Conservation (phyloP, 2,888 invertebrate genomes). For the Anthrax anthrax region DNA sequence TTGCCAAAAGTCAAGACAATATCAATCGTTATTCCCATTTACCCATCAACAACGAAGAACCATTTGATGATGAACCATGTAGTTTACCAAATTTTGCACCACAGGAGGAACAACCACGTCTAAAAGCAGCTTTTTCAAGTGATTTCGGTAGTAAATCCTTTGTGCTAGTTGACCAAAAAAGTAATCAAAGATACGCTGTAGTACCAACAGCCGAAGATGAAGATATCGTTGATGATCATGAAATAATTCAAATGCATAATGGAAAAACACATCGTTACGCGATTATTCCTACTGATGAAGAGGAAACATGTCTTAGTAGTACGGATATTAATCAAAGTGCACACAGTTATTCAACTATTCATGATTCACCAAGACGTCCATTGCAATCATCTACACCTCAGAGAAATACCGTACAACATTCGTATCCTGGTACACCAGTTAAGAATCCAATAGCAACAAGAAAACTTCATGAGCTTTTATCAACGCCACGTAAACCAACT, state of each 20-base stretch:
- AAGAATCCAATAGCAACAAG: constrained; percentile 58
- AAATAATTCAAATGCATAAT: constrained; percentile 35
- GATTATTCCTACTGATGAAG: constrained; percentile 43
- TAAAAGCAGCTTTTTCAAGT: constrained; percentile 33
- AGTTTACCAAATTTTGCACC: constrained; percentile 25
- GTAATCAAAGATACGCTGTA: constrained; percentile 45
- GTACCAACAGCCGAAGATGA: constrained; percentile 50
- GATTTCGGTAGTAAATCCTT: constrained; percentile 34
- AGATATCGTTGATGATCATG: constrained; percentile 33
- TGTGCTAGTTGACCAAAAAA: constrained; percentile 39
- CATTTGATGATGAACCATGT: constrained; percentile 25
- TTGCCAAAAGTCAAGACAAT: constrained; percentile 30
- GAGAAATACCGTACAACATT: constrained; percentile 15
- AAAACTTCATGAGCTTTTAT: constrained; percentile 57
- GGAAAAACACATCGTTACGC: constrained; percentile 40
- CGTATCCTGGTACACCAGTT: constrained; percentile 34
- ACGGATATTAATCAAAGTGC: constrained; percentile 32
- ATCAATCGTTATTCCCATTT: constrained; percentile 21
- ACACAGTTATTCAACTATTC: constrained; percentile 15
- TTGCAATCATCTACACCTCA: constrained; percentile 30
- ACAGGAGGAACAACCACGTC: constrained; percentile 14
- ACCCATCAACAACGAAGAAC: constrained; percentile 20
- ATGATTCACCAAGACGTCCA: constrained; percentile 16
- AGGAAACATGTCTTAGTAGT: constrained; percentile 34
- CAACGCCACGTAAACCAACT: constrained; percentile 51